Conservation (phyloP, 1,140 invertebrate species). For the Leptinotarsa undecemlineata region DNA sequence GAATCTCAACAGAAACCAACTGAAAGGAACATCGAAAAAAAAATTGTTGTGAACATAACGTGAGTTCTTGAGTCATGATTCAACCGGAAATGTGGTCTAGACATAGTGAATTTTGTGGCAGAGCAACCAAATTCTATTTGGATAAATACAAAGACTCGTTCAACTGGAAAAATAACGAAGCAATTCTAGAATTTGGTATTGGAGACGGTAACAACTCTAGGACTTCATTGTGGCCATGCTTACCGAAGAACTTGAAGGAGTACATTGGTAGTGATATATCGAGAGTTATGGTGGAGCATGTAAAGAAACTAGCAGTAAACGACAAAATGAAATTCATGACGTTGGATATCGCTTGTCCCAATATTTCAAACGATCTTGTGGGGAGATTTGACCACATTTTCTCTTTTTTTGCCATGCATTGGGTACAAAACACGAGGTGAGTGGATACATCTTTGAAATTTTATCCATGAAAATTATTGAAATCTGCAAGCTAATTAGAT, state of each 20-base stretch:
- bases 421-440: conserved; percentile 17
- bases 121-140: not conserved
- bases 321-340: not conserved
- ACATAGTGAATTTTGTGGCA: not conserved
- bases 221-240: not conserved
- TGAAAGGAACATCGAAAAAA: too few relatives aligned
- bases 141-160: not conserved
- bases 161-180: conserved; percentile 12
- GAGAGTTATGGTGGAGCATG: conserved; percentile 6
- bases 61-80: not conserved
- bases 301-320: not conserved
- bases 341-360: not conserved
- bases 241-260: conserved; percentile 11
- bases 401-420: conserved; percentile 14
- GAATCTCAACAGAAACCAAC: too few relatives aligned
- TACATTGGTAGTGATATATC: conserved; percentile 16
- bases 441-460: not conserved
- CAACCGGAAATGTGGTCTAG: conserved; percentile 16
- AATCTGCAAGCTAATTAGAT: too few relatives aligned
- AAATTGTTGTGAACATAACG: too few relatives aligned
- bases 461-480: too few relatives aligned
- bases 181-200: conserved; percentile 21
- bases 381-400: conserved; percentile 19
- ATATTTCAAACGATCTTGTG: not conserved
- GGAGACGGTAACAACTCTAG: conserved; percentile 10